Evolutionary conservation across 2,797 vertebrate genomes (phyloP), one percentile per base, ranked within the genome.

Genomic region (Poeciliopsis infans): DNA sequence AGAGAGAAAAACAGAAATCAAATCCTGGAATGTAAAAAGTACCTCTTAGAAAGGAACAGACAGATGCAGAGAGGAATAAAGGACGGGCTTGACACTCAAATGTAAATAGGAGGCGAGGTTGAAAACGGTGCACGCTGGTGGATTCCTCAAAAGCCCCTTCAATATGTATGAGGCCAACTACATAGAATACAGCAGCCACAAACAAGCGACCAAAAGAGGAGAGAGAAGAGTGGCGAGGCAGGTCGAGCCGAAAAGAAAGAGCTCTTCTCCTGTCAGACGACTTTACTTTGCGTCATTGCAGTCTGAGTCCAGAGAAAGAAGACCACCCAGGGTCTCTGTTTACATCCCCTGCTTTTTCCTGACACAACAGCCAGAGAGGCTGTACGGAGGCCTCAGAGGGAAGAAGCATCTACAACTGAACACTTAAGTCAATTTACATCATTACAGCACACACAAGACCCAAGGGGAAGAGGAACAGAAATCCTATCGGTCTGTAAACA

Each of bases 61-160:
- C 85, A 87, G 87, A 90, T 43, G 71, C 77, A 69, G 70, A 5
- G 61, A 78, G 78, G 75, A 69, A 85, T 77, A 84, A 80, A 69
- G 73, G 70, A 69, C 57, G 83, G 82, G 87, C 89, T 76, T 91
- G 90, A 95, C 92, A 94, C 92, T 92, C 87, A 75, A 89, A 91
- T 92, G 89, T 94, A 94, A 93, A 94, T 92, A 87, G 79, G 78
- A 88, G 85, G 86, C 74, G 79, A 89, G 90, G 88, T 93, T 87
- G 82, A 89, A 86, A 93, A 88, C 83, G 84, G 75, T 0, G 82
- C 84, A 90, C 87, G 85, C 89, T 88, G 88, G 90, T 81, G 85
- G 90, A 92, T 91, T 93, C 89, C 92, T 94, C 88, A 92, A 94
- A 93, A 91, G 88, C 89, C 86, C 91, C 89, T 95, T 95, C 93